phyloP scores from a whole-genome alignment of 1,140 invertebrate genomes.

The Papilio polyxenes region DNA sequence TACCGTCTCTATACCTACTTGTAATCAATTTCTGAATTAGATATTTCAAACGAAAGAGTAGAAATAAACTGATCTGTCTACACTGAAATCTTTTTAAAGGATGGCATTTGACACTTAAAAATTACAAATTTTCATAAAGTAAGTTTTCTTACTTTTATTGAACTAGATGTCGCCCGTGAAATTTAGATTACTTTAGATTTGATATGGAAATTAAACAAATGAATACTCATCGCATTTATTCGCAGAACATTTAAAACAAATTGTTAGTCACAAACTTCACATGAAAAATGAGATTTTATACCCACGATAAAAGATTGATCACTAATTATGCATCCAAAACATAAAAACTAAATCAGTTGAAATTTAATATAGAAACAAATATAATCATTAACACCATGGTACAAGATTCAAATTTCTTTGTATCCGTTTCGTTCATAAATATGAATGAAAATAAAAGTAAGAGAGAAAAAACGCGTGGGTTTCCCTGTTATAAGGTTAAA shows the following conservation, averaged over 20 bases:
- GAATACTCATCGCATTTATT: slow-evolving; percentile 4
- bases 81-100: not conserved
- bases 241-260: slow-evolving; percentile 1
- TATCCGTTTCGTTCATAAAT: not conserved
- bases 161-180: no score
- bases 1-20: not conserved
- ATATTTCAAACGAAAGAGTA: not conserved
- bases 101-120: no score
- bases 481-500: slow-evolving; percentile 37
- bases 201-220: not conserved
- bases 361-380: not conserved
- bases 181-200: no score
- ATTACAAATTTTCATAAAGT: no score
- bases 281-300: slow-evolving; percentile 31
- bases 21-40: not conserved
- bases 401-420: slow-evolving; percentile 11
- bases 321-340: slow-evolving; percentile 32
- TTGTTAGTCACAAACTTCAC: slow-evolving; percentile 16
- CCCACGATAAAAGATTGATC: slow-evolving; percentile 33
- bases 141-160: no score
- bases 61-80: not conserved
- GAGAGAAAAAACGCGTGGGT: slow-evolving; percentile 30
- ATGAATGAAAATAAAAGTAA: slow-evolving; percentile 27
- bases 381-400: not conserved
- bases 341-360: not conserved